A percentile compares a stretch with the other conserved stretches of the same genome.
phyloP scores from a whole-genome alignment of 2,888 invertebrate genomes.

The Melanostoma scalare region DNA sequence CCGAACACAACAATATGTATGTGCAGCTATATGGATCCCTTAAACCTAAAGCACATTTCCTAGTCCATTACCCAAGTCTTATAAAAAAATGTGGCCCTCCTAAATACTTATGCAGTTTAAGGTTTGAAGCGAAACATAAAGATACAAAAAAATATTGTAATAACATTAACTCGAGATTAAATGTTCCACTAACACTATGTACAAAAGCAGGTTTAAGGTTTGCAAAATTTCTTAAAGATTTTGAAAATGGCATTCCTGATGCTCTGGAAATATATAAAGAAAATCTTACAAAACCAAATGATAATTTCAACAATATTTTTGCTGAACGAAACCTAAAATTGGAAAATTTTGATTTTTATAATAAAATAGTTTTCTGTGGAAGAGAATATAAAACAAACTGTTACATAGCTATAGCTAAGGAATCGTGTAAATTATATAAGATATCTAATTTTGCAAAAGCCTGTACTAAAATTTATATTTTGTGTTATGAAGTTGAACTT shows the following conservation, averaged over 20 bases:
- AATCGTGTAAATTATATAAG: too few relatives aligned
- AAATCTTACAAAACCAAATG: not conserved
- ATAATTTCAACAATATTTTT: slow-evolving; percentile 6
- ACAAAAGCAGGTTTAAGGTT: slow-evolving; percentile 54
- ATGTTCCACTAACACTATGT: slow-evolving; percentile 45
- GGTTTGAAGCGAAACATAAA: slow-evolving; percentile 56
- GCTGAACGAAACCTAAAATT: slow-evolving; percentile 9
- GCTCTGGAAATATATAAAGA: too few relatives aligned
- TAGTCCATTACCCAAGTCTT: slow-evolving; percentile 39
- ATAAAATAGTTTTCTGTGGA: slow-evolving; percentile 23
- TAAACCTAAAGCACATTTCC: slow-evolving; percentile 14
- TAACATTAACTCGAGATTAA: slow-evolving; percentile 60
- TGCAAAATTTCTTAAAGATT: slow-evolving; percentile 51
- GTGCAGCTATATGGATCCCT: slow-evolving; percentile 52
- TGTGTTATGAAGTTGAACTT: too few relatives aligned
- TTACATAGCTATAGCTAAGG: slow-evolving; percentile 2
- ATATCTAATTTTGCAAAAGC: too few relatives aligned
- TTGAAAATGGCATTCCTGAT: slow-evolving; percentile 23
- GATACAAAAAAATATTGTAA: slow-evolving; percentile 49
- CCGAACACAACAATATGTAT: slow-evolving; percentile 52
- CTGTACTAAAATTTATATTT: too few relatives aligned
- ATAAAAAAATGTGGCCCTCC: slow-evolving; percentile 51
- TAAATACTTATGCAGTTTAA: slow-evolving; percentile 36
- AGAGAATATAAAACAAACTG: slow-evolving; percentile 23
- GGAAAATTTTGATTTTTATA: not conserved